Conservation (phyloP, 2,888 invertebrate genomes). For the Nomada flava region DNA sequence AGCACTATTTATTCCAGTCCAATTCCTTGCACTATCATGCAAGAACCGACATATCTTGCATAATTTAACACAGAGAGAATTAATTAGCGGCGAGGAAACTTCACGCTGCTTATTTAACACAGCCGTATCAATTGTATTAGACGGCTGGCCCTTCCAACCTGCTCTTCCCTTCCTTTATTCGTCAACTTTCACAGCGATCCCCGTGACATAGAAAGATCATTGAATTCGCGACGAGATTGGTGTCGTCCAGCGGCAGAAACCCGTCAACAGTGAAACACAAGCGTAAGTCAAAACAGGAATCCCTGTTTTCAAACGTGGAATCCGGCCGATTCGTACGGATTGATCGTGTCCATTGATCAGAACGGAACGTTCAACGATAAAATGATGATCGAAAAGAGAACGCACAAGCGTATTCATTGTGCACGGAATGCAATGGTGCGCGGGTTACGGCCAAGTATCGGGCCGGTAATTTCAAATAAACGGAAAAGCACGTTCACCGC, state of each 20-base stretch:
- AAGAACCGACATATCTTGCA: slow-evolving; percentile 32
- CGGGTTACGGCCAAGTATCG: slow-evolving; percentile 63
- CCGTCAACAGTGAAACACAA: not conserved
- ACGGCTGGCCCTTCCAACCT: not conserved
- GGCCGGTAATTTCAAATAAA: slow-evolving; percentile 71
- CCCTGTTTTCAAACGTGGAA: not conserved
- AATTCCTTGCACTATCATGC: slow-evolving; percentile 16
- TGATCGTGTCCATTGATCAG: not conserved
- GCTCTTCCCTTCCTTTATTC: not conserved
- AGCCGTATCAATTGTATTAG: slow-evolving; percentile 34
- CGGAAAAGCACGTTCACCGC: slow-evolving; percentile 75
- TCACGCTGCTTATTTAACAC: slow-evolving; percentile 34
- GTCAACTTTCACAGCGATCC: slow-evolving; percentile 14
- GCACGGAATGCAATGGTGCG: slow-evolving; percentile 21
- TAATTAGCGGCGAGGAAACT: slow-evolving; percentile 48
- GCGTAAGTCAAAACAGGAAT: not conserved
- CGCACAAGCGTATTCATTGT: slow-evolving; percentile 29
- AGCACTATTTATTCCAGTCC: no score
- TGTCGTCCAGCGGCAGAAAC: not conserved
- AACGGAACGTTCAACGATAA: slow-evolving; percentile 33
- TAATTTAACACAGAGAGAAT: slow-evolving; percentile 41
- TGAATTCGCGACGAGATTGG: not conserved
- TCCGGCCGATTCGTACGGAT: not conserved
- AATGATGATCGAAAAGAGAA: slow-evolving; percentile 55
- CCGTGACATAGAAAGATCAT: not conserved